Evolutionary conservation across 37 sponge, comb jelly and placozoan species (phyloP), one percentile per base, ranked within the genome.

Genomic region (Hormiphora californensis): DNA sequence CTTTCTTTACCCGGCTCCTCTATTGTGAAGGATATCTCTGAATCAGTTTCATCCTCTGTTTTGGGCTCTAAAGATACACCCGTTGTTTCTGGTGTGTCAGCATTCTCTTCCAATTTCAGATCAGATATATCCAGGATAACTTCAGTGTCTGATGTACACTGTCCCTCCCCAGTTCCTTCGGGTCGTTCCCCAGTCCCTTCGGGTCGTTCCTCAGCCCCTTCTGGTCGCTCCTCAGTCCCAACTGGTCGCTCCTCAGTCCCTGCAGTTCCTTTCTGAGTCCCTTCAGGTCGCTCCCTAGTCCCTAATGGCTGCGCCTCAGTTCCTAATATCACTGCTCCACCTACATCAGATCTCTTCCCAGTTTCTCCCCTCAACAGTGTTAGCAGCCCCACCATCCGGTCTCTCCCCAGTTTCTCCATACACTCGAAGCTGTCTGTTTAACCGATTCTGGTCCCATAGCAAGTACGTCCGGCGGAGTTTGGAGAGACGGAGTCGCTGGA

Each of bases 11-110:
- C 59, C 11, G 59, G 59, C 22, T 4, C 23, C 5, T 23, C 59
- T 1, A 73, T n/a, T 12, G 68, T 65, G 39, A 65, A 65, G 68
- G 68, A 65, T 33, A 65, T 32, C 39, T 65, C 68, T 8, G 68
- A 65, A 35, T 65, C 68, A 36, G n/a, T n/a, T n/a, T n/a, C n/a
- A n/a, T n/a, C n/a, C n/a, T n/a, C n/a, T n/a, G n/a, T n/a, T n/a
- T n/a, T n/a, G n/a, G n/a, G n/a, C n/a, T n/a, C n/a, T n/a, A n/a
- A n/a, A n/a, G n/a, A n/a, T n/a, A n/a, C n/a, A n/a, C n/a, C n/a
- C n/a, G n/a, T n/a, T n/a, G n/a, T n/a, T n/a, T n/a, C n/a, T n/a
- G n/a, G n/a, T n/a, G n/a, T n/a, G n/a, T n/a, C n/a, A n/a, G n/a
- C n/a, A n/a, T n/a, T n/a, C n/a, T n/a, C n/a, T n/a, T n/a, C n/a